These are phyloP conservation scores for Lepidothrix coronata DNA, from an alignment of 2,113 vertebrate species.

Conservation along the genomic window DNA sequence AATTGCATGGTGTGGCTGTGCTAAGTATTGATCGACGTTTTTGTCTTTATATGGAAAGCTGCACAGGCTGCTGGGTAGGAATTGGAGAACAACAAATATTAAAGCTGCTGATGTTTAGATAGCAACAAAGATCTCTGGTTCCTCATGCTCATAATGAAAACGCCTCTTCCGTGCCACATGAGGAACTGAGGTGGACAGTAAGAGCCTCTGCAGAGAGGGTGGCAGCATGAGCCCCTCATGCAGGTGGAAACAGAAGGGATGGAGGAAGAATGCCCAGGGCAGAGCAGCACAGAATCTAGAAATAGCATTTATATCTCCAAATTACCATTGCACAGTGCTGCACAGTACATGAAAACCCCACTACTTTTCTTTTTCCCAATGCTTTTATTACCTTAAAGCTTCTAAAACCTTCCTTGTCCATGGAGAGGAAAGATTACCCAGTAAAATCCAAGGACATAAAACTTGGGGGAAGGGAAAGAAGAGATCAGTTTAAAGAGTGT, in stretches of 20 bases:
- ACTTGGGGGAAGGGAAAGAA: background rate
- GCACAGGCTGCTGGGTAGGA: background rate
- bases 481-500: background rate
- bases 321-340: background rate
- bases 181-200: background rate
- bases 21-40: background rate
- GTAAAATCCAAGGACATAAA: background rate
- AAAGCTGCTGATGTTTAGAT: background rate
- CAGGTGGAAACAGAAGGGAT: background rate
- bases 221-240: background rate
- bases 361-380: background rate
- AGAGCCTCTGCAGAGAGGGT: background rate
- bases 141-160: rapidly evolving
- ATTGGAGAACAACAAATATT: background rate
- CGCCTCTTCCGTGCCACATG: background rate
- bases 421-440: background rate
- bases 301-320: background rate
- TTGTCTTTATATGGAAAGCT: background rate
- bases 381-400: background rate
- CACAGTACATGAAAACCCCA: background rate
- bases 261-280: background rate
- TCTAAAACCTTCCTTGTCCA: background rate
- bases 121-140: background rate
- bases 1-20: background rate
- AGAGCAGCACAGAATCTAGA: background rate